Conservation (phyloP, 2,113 vertebrate genomes). For the Oncorhynchus keta region DNA sequence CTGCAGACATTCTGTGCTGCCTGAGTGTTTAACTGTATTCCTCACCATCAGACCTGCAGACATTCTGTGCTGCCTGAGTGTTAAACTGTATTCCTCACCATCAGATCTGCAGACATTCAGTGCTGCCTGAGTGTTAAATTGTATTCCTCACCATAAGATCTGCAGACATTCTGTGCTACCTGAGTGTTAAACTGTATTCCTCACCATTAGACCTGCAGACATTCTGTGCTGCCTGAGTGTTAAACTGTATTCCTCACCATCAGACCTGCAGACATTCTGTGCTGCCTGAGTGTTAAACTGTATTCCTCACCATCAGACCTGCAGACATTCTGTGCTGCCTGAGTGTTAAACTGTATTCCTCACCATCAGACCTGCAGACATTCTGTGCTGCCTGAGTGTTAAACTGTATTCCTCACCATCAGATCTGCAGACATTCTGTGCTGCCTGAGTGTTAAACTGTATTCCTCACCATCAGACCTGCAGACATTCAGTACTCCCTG, state of each 20-base stretch:
- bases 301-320: neutral
- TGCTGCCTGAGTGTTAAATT: no score
- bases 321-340: neutral
- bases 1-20: no score
- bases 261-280: no score
- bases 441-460: no score
- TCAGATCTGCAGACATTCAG: no score
- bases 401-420: neutral
- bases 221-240: no score
- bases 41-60: neutral
- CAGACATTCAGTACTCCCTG: no score
- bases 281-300: no score
- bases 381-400: no score
- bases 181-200: neutral
- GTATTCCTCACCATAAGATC: neutral
- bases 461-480: no score
- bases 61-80: no score
- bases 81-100: no score
- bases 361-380: neutral
- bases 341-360: neutral
- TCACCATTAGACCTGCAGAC: neutral
- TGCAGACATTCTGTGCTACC: neutral
- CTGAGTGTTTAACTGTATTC: neutral
- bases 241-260: neutral
- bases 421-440: neutral